Conservation (phyloP, 1,140 invertebrate genomes). For the Stratiolaelaps scimitus region DNA sequence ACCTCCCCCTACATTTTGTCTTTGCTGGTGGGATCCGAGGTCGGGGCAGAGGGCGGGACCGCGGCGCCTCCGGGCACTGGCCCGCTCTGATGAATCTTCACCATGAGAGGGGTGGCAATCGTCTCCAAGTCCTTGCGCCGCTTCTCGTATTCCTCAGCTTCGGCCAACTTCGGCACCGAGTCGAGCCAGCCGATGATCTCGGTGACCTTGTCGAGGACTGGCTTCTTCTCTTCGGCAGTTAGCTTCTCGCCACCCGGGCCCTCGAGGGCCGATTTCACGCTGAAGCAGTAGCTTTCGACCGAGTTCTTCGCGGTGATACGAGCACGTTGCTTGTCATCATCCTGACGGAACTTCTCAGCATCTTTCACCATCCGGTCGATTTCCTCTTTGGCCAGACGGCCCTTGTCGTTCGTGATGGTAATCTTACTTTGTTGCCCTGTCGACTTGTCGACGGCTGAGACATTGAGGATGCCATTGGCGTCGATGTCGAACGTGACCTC, state of each 20-base stretch:
- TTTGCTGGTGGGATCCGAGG: conserved; percentile 74
- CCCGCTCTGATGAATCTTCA: conserved; percentile 44
- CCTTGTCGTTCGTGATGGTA: conserved; percentile 47
- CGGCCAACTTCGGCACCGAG: conserved; percentile 60
- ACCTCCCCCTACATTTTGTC: too few species aligned
- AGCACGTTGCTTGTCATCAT: conserved; percentile 75
- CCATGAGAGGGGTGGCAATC: conserved; percentile 44
- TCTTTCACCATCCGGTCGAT: conserved; percentile 45
- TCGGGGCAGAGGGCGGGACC: conserved; percentile 32
- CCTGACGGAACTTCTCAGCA: conserved; percentile 81
- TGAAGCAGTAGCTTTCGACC: conserved; percentile 51
- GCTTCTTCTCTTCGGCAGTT: conserved; percentile 69
- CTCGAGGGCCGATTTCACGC: conserved; percentile 56
- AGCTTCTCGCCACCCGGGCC: conserved; percentile 69
- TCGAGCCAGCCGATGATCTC: conserved; percentile 90
- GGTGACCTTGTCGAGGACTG: conserved; percentile 75
- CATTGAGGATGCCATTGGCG: conserved; percentile 43
- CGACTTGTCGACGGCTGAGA: conserved; percentile 46
- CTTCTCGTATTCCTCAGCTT: conserved; percentile 85
- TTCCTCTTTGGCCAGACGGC: conserved; percentile 43
- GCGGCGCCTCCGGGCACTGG: conserved; percentile 36
- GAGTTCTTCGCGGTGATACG: conserved; percentile 54
- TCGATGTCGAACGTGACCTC: conserved; percentile 50
- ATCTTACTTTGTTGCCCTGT: conserved; percentile 88
- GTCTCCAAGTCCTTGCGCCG: conserved; percentile 56